A percentile compares a stretch with the other conserved stretches of the same genome.
These are phyloP conservation scores for Ostrea denselamellosa DNA, from an alignment of 1,140 invertebrate species.

Conservation along the genomic window DNA sequence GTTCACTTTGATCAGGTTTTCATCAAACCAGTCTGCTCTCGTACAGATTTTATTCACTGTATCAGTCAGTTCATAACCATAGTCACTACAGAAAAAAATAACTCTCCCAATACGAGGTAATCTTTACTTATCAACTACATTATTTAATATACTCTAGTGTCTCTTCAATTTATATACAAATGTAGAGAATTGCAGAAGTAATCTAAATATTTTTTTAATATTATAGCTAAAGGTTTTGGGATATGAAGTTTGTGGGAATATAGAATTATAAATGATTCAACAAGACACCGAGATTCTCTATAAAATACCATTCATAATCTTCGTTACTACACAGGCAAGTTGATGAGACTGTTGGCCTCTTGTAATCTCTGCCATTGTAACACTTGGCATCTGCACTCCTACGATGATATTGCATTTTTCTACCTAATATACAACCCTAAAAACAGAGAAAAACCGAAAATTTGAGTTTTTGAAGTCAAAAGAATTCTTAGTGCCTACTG, in stretches of 20 bases:
- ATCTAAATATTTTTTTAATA: no score
- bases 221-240: no score
- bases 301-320: constrained; percentile 89
- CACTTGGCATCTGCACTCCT: constrained; percentile 86
- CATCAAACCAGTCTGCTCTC: constrained; percentile 79
- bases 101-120: background rate
- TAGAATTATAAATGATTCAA: no score
- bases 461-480: background rate
- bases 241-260: no score
- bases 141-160: no score
- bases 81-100: constrained; percentile 80
- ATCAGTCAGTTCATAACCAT: constrained; percentile 75
- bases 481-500: no score
- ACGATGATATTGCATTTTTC: constrained; percentile 87
- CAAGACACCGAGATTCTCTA: no score
- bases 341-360: constrained; percentile 84
- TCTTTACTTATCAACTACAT: no score
- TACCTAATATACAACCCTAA: constrained; percentile 85
- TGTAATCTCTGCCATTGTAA: constrained; percentile 88
- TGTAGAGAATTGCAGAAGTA: no score
- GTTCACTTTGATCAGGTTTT: constrained; percentile 83
- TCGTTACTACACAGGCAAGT: constrained; percentile 87
- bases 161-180: no score
- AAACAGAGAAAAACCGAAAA: background rate
- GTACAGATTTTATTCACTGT: constrained; percentile 45